Conservation (phyloP, 2,888 invertebrate genomes). For the Drosophila ochracea region DNA sequence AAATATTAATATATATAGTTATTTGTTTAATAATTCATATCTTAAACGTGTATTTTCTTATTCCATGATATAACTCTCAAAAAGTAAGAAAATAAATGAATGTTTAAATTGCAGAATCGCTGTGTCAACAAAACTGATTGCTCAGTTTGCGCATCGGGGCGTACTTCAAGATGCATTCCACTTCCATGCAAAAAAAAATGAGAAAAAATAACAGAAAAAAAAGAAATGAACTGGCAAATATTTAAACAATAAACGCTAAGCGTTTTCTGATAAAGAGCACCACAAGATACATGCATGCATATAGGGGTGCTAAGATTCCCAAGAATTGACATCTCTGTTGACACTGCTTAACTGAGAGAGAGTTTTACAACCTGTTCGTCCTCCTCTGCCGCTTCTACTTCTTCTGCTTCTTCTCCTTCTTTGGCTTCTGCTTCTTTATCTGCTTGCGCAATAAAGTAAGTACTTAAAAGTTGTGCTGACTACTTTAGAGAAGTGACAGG, state of each 20-base stretch:
- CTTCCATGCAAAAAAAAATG: slow-evolving; percentile 56
- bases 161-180: slow-evolving; percentile 63
- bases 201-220: slow-evolving; percentile 1
- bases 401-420: slow-evolving; percentile 1
- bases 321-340: slow-evolving; percentile 45
- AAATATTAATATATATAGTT: slow-evolving; percentile 5
- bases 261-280: slow-evolving; percentile 61
- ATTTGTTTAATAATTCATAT: not conserved
- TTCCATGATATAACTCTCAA: slow-evolving; percentile 10
- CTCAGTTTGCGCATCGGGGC: slow-evolving; percentile 56
- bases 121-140: slow-evolving; percentile 64
- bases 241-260: slow-evolving; percentile 61
- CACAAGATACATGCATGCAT: slow-evolving; percentile 16
- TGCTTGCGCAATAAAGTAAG: slow-evolving; percentile 47
- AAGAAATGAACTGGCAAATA: slow-evolving; percentile 49
- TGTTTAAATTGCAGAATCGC: slow-evolving; percentile 22
- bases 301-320: slow-evolving; percentile 46
- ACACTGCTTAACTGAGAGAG: not conserved
- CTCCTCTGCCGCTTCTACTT: slow-evolving; percentile 3
- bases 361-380: slow-evolving; percentile 46
- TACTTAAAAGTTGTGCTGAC: slow-evolving; percentile 32
- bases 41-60: not conserved
- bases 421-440: slow-evolving; percentile 5
- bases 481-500: slow-evolving; percentile 48
- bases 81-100: slow-evolving; percentile 32